A percentile compares a stretch with the other conserved stretches of the same genome.
Evolutionary conservation across 2,888 invertebrate species (phyloP).

Genomic region (Uloborus plumipes): DNA sequence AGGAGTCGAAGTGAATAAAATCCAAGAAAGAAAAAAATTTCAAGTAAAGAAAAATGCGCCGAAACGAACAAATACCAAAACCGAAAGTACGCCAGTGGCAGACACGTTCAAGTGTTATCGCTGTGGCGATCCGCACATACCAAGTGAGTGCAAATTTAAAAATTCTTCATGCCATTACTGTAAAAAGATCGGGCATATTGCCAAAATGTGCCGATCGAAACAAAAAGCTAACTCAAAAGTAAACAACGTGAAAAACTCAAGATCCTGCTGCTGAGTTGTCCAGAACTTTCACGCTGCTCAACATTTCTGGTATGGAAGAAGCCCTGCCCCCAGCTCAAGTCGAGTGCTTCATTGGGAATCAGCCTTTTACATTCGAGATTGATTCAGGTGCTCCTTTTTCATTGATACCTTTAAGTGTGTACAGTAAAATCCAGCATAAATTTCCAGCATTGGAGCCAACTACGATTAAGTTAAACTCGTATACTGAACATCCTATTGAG

Average conservation of each 20-base stretch:
- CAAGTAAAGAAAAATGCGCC: too few species aligned
- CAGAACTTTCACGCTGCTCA: too few species aligned
- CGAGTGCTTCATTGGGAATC: background rate
- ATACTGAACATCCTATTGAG: constrained; percentile 1
- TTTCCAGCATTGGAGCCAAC: background rate
- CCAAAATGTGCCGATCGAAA: background rate
- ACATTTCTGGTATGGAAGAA: too few species aligned
- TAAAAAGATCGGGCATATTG: constrained; percentile 1
- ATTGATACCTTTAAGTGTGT: background rate
- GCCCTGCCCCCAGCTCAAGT: too few species aligned
- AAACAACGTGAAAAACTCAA: background rate
- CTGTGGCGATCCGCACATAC: background rate
- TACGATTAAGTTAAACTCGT: constrained; percentile 3
- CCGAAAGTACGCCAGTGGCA: too few species aligned
- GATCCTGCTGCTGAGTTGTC: background rate
- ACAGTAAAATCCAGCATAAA: background rate
- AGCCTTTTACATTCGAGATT: constrained; percentile 1
- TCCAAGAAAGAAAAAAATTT: background rate
- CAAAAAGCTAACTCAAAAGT: background rate
- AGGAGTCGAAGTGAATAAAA: too few species aligned
- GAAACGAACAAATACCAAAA: too few species aligned
- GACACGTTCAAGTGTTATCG: background rate
- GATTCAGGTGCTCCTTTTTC: background rate
- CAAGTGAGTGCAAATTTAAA: background rate
- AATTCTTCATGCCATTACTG: constrained; percentile 2